Percentiles rank a stretch among this genome's conserved stretches.
Evolutionary conservation across 2,888 invertebrate species (phyloP).

Genomic region (Aspidiotus destructor): DNA sequence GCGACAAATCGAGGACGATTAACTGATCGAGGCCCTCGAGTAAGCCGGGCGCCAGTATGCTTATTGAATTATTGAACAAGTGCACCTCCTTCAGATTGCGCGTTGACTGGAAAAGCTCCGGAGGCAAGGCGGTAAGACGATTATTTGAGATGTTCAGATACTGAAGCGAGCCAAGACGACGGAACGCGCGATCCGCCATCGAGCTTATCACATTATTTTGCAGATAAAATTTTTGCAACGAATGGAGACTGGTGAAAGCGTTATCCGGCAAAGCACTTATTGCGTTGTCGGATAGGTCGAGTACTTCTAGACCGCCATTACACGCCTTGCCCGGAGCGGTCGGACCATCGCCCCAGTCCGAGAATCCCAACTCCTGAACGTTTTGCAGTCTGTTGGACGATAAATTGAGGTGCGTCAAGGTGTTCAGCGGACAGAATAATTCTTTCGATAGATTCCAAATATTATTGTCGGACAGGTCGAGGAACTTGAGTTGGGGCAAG

Average conservation of each 20-base stretch:
- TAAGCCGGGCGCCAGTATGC: conserved; percentile 72
- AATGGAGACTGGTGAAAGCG: conserved; percentile 68
- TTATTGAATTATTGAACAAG: conserved; percentile 83
- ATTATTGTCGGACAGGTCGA: conserved; percentile 79
- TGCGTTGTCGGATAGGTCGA: conserved; percentile 77
- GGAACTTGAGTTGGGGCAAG: conserved; percentile 66
- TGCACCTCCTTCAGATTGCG: conserved; percentile 78
- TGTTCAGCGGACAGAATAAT: conserved; percentile 67
- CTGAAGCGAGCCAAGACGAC: conserved; percentile 69
- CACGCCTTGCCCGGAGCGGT: conserved; percentile 59
- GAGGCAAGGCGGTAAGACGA: conserved; percentile 77
- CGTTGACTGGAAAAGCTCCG: conserved; percentile 68
- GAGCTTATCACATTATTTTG: conserved; percentile 83
- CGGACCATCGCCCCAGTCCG: conserved; percentile 60
- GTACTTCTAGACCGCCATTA: conserved; percentile 47
- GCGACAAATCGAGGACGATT: conserved; percentile 70
- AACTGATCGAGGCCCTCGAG: conserved; percentile 75
- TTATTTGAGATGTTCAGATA: conserved; percentile 84
- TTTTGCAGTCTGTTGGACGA: conserved; percentile 70
- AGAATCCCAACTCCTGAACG: conserved; percentile 62
- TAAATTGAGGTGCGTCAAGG: conserved; percentile 59
- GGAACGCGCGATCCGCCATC: conserved; percentile 73
- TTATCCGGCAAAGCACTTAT: conserved; percentile 72
- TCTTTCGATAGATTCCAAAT: conserved; percentile 82
- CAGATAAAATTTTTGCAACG: conserved; percentile 68